Evolutionary conservation across 2,888 invertebrate species (phyloP).

Genomic region (Thelaira solivaga): DNA sequence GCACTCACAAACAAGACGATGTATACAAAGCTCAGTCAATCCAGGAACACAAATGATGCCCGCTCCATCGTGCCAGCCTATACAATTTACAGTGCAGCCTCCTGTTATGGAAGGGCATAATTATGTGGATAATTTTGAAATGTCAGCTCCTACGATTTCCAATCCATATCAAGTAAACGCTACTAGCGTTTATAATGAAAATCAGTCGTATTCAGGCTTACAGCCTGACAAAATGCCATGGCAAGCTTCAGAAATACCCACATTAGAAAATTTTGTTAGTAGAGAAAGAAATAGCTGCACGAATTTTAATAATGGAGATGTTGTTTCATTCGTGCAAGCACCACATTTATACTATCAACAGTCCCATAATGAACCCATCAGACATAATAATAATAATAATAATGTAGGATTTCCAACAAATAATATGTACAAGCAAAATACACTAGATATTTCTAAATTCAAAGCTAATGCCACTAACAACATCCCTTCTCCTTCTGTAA

Average conservation of each 20-base stretch:
- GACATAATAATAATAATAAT: no score
- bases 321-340: background rate
- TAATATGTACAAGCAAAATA: background rate
- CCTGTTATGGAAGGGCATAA: conserved; percentile 8
- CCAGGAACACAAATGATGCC: conserved; percentile 46
- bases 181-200: background rate
- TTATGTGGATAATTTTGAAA: background rate
- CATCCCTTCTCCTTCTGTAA: background rate
- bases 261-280: conserved; percentile 28
- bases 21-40: conserved; percentile 68
- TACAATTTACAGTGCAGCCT: background rate
- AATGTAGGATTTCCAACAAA: background rate
- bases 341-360: background rate
- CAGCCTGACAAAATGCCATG: conserved; percentile 22
- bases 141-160: background rate
- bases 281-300: background rate
- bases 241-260: conserved; percentile 51
- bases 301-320: conserved; percentile 6
- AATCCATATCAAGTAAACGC: conserved; percentile 1
- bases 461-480: background rate
- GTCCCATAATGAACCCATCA: background rate
- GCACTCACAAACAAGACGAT: conserved; percentile 73
- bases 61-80: background rate
- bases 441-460: background rate
- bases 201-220: background rate